Conservation (phyloP, 2,888 invertebrate genomes). For the Tubiluchus corallicola region DNA sequence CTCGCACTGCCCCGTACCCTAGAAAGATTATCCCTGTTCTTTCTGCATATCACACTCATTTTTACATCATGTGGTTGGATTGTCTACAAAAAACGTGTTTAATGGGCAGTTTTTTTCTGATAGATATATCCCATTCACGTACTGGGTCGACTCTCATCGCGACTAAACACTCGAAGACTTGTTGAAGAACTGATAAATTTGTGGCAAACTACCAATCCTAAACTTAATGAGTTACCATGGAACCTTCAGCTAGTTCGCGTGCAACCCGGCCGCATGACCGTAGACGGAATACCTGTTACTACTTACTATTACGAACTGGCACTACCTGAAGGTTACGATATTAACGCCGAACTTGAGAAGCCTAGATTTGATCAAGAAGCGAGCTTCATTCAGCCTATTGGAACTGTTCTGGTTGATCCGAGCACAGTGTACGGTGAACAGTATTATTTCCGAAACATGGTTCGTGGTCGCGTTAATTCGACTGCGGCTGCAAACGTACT, state of each 20-base stretch:
- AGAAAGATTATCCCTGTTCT: no score
- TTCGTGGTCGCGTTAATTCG: neutral
- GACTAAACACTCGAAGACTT: no score
- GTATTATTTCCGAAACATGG: neutral
- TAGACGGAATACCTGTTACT: neutral
- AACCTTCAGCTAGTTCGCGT: neutral
- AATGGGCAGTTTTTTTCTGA: no score
- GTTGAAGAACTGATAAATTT: no score
- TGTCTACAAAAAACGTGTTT: no score
- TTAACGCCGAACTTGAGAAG: neutral
- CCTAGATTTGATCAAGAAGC: neutral
- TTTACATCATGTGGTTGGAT: no score
- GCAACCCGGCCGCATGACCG: neutral
- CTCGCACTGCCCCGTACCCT: no score
- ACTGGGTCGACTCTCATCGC: no score
- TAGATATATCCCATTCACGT: no score
- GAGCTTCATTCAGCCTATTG: neutral
- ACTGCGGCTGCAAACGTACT: neutral
- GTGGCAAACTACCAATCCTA: neutral
- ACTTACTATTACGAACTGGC: neutral
- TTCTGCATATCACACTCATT: no score
- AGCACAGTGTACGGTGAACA: neutral
- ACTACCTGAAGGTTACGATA: neutral
- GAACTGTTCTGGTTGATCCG: neutral
- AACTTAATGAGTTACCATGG: neutral